Evolutionary conservation across 1,140 invertebrate species (phyloP).

Genomic region (Pseudomyrmex gracilis): DNA sequence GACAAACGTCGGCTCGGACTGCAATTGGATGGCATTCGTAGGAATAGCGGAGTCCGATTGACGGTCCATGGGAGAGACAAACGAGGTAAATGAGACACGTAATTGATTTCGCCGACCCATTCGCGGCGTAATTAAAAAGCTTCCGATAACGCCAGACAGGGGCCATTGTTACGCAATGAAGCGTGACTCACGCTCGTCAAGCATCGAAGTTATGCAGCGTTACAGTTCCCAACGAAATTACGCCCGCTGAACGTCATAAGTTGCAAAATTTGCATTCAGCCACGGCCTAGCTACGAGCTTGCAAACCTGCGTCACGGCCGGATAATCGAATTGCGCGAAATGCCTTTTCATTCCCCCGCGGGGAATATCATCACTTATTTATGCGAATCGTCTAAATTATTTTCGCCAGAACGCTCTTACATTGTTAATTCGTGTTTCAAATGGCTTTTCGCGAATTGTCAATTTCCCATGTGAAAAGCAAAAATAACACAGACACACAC

Average conservation of each 20-base stretch:
- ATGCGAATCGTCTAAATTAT: slow-evolving; percentile 41
- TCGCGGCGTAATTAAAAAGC: slow-evolving; percentile 55
- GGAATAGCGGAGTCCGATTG: slow-evolving; percentile 17
- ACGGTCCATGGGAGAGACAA: slow-evolving; percentile 31
- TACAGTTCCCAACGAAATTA: slow-evolving; percentile 59
- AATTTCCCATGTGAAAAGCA: neutral
- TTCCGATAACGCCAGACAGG: slow-evolving; percentile 53
- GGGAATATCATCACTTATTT: slow-evolving; percentile 45
- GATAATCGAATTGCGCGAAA: slow-evolving; percentile 53
- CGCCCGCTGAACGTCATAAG: slow-evolving; percentile 55
- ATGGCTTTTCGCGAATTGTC: neutral
- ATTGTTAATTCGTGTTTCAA: neutral
- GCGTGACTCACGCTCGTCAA: slow-evolving; percentile 49
- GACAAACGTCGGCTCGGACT: neutral
- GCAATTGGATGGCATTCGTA: slow-evolving; percentile 1
- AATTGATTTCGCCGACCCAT: slow-evolving; percentile 53
- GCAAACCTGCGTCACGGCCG: slow-evolving; percentile 46
- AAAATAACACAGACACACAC: neutral
- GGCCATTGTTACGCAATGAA: slow-evolving; percentile 55
- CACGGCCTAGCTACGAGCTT: slow-evolving; percentile 22
- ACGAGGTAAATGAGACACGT: slow-evolving; percentile 56
- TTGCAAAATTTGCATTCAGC: slow-evolving; percentile 60
- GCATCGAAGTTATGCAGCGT: slow-evolving; percentile 51
- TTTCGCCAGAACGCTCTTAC: slow-evolving; percentile 3
- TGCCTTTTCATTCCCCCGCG: slow-evolving; percentile 48